Percentiles rank a stretch among this genome's conserved stretches.
phyloP scores from a whole-genome alignment of 2,888 invertebrate genomes.

The Lissonota sp. region DNA sequence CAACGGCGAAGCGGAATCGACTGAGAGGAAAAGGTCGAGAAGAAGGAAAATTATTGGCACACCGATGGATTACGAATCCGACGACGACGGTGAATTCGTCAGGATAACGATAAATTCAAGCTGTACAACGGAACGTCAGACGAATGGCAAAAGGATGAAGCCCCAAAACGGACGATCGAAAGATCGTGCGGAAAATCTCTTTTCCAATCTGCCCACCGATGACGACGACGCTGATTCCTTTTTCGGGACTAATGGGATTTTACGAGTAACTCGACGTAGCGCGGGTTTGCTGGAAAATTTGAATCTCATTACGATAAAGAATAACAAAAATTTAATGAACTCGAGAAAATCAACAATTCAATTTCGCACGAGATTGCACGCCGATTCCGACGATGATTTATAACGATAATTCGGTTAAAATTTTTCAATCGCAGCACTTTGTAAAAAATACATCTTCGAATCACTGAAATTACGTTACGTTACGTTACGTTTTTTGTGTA shows the following conservation, averaged over 20 bases:
- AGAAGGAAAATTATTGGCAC: constrained; percentile 27
- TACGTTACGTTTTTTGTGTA: background rate
- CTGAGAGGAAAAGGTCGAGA: constrained; percentile 15
- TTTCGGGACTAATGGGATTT: background rate
- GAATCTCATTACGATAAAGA: constrained; percentile 6
- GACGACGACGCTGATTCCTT: constrained; percentile 25
- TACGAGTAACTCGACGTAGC: background rate
- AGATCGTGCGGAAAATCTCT: constrained; percentile 25
- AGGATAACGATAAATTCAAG: no score
- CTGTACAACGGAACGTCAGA: background rate
- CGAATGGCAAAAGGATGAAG: background rate
- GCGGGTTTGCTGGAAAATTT: background rate
- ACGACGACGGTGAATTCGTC: constrained; percentile 2
- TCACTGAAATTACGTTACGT: background rate
- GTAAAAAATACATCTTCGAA: background rate
- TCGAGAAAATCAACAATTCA: constrained; percentile 26
- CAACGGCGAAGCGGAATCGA: no score
- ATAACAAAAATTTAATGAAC: background rate
- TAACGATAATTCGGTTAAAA: constrained; percentile 1
- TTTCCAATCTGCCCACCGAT: constrained; percentile 2
- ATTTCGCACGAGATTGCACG: constrained; percentile 37
- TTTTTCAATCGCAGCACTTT: background rate
- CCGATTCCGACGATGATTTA: constrained; percentile 45
- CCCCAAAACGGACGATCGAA: background rate
- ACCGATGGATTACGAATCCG: constrained; percentile 19